These are phyloP conservation scores for Metallyticus violacea DNA, from an alignment of 2,888 invertebrate species.

Conservation along the genomic window DNA sequence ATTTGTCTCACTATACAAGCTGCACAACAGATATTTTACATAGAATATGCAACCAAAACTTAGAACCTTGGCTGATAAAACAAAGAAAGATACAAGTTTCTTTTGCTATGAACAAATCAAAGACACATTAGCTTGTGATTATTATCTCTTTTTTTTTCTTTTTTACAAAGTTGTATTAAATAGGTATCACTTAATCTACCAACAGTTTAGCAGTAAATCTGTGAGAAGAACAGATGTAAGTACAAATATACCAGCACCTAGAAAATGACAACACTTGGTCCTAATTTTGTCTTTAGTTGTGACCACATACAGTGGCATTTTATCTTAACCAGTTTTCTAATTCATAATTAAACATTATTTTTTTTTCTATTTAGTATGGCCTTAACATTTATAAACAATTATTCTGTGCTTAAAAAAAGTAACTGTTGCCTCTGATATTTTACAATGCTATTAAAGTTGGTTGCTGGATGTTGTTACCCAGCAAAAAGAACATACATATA, in stretches of 20 bases:
- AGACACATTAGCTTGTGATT: not conserved
- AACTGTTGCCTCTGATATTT: not conserved
- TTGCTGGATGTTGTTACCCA: no score
- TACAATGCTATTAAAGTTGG: no score
- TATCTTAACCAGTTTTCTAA: not conserved
- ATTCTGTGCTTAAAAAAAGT: not conserved
- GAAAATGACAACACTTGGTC: not conserved
- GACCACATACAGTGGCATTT: not conserved
- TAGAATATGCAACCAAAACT: not conserved
- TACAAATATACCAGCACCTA: not conserved
- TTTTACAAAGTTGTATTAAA: not conserved
- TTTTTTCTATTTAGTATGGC: not conserved
- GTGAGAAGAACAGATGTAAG: not conserved
- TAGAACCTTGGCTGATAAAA: not conserved
- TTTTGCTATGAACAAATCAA: not conserved
- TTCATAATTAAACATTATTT: not conserved
- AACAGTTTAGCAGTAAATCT: not conserved
- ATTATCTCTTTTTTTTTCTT: not conserved
- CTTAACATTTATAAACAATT: not conserved
- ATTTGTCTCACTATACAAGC: conserved; percentile 2
- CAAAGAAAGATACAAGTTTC: no score
- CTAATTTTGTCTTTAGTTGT: not conserved
- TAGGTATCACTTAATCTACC: not conserved
- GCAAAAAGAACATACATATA: no score
- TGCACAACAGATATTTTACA: not conserved